These are phyloP conservation scores for Ceratoteleas bidentatus DNA, from an alignment of 1,140 invertebrate species.

Conservation along the genomic window DNA sequence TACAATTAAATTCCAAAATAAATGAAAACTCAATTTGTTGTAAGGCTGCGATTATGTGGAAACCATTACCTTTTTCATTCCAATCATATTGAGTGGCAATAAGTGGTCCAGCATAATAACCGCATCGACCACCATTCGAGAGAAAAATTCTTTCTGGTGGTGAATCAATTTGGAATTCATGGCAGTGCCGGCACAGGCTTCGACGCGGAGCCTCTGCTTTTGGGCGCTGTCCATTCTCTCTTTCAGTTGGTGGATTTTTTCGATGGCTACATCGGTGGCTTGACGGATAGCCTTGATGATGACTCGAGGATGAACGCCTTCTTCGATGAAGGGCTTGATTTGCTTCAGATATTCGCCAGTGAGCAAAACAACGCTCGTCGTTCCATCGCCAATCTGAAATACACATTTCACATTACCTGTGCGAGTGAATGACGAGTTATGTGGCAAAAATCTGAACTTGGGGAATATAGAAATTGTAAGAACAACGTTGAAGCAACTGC, in stretches of 20 bases:
- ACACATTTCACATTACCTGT: background rate
- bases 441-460: background rate
- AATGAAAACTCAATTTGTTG: no score
- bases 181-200: slow-evolving; percentile 97
- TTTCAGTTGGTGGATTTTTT: slow-evolving; percentile 92
- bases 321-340: slow-evolving; percentile 97
- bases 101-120: slow-evolving; percentile 96
- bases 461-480: background rate
- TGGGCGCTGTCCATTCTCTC: slow-evolving; percentile 87
- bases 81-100: slow-evolving; percentile 99
- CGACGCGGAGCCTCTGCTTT: slow-evolving; percentile 89
- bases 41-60: no score
- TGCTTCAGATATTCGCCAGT: slow-evolving; percentile 98
- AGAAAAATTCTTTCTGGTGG: slow-evolving; percentile 97
- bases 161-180: slow-evolving; percentile 98
- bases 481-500: slow-evolving; percentile 28
- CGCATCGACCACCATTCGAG: slow-evolving; percentile 98
- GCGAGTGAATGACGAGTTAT: background rate
- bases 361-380: slow-evolving; percentile 96
- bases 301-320: slow-evolving; percentile 97
- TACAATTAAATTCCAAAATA: no score
- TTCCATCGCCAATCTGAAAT: slow-evolving; percentile 96
- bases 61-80: slow-evolving; percentile 95
- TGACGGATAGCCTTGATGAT: slow-evolving; percentile 94
- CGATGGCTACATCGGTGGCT: slow-evolving; percentile 89